Percentiles rank a stretch among this genome's conserved stretches.
Conservation (phyloP, 64 coral and sea anemone species). For the Hydrozoanthus tunicans region DNA sequence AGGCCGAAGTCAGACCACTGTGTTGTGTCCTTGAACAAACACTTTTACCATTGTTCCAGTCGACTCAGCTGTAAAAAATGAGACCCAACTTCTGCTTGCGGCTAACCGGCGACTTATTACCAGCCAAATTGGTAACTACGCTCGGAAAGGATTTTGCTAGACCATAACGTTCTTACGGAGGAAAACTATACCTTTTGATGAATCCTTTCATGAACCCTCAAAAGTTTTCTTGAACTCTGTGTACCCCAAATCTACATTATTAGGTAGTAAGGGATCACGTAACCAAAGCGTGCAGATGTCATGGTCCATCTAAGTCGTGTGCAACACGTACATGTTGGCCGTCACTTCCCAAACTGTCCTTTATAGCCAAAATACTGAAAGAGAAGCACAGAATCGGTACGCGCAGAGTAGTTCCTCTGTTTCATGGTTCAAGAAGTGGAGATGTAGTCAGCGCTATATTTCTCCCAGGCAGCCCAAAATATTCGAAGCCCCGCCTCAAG, state of each 20-base stretch:
- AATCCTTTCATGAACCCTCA: too few relatives aligned
- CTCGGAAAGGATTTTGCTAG: too few relatives aligned
- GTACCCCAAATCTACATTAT: not conserved
- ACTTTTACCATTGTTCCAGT: too few relatives aligned
- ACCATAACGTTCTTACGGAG: too few relatives aligned
- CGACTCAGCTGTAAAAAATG: too few relatives aligned
- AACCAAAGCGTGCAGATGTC: conserved; percentile 80
- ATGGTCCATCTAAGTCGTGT: conserved; percentile 75
- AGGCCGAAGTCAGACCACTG: too few relatives aligned
- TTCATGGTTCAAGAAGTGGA: conserved; percentile 19
- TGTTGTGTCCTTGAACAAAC: too few relatives aligned
- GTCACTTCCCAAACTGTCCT: conserved; percentile 53
- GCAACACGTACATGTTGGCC: conserved; percentile 72
- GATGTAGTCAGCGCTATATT: conserved; percentile 57
- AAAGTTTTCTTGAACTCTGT: not conserved
- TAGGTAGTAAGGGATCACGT: conserved; percentile 81
- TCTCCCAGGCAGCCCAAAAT: conserved; percentile 26
- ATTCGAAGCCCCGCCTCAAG: not conserved
- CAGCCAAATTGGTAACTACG: too few relatives aligned
- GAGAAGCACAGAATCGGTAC: conserved; percentile 58
- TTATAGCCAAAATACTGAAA: conserved; percentile 68
- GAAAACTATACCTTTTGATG: too few relatives aligned
- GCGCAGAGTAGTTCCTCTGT: conserved; percentile 44
- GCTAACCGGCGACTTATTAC: too few relatives aligned
- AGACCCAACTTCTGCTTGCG: too few relatives aligned